Conservation (phyloP, 2,113 vertebrate species). For the Uria aalge region DNA sequence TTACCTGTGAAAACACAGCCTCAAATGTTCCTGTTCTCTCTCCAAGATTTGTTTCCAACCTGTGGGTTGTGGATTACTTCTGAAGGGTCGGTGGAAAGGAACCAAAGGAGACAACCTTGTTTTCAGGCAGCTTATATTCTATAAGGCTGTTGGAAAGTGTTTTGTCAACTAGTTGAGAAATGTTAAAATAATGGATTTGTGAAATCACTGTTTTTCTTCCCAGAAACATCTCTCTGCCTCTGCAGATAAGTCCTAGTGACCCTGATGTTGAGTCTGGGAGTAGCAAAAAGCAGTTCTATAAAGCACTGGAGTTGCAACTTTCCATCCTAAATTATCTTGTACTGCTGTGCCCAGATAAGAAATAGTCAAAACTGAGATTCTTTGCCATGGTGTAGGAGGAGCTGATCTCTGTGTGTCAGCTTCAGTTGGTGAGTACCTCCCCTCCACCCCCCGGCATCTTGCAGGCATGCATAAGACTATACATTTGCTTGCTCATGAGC, state of each 20-base stretch:
- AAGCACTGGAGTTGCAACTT: background rate
- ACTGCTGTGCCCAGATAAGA: background rate
- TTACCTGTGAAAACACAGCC: background rate
- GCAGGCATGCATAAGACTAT: background rate
- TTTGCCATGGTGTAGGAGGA: background rate
- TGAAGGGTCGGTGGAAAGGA: background rate
- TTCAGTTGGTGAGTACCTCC: background rate
- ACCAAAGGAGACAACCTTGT: background rate
- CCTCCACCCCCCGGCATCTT: background rate
- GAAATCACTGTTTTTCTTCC: background rate
- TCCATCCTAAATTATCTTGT: background rate
- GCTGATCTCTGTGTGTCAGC: background rate
- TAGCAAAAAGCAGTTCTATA: background rate
- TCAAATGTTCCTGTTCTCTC: background rate
- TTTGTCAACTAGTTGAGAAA: background rate
- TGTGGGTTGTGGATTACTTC: background rate
- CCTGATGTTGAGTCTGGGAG: background rate
- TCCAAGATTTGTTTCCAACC: background rate
- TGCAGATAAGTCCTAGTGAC: background rate
- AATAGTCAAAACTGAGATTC: background rate
- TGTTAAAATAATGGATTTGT: background rate
- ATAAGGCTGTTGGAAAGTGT: background rate
- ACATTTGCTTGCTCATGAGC: background rate
- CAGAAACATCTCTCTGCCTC: background rate
- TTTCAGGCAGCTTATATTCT: background rate